Conservation (phyloP, 2,888 invertebrate species). For the Drosophila flavopinicola region DNA sequence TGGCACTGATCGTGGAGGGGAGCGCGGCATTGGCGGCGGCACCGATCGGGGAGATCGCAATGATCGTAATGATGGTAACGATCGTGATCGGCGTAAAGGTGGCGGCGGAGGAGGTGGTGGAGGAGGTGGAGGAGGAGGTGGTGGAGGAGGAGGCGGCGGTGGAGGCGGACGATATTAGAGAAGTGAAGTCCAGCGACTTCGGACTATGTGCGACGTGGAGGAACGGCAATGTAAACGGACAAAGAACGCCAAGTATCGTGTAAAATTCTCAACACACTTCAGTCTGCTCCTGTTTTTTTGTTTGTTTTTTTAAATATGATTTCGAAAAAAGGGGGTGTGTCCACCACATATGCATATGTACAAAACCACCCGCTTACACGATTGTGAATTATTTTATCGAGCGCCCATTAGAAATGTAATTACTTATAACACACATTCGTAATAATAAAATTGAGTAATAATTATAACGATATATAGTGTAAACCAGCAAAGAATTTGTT, state of each 20-base stretch:
- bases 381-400: constrained; percentile 70
- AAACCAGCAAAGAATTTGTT: too few species aligned
- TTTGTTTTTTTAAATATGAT: constrained; percentile 35
- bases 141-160: constrained; percentile 47
- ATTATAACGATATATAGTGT: constrained; percentile 48
- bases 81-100: constrained; percentile 70
- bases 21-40: constrained; percentile 60
- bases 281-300: constrained; percentile 35
- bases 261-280: constrained; percentile 51
- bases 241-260: constrained; percentile 47
- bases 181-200: constrained; percentile 19
- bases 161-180: constrained; percentile 60
- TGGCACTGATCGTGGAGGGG: constrained; percentile 66
- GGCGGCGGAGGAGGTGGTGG: constrained; percentile 56
- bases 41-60: constrained; percentile 53
- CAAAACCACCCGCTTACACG: constrained; percentile 61
- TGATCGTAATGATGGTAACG: constrained; percentile 51
- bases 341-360: constrained; percentile 62
- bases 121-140: constrained; percentile 30
- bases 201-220: constrained; percentile 28
- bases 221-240: constrained; percentile 34
- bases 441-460: constrained; percentile 74
- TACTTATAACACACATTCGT: constrained; percentile 76
- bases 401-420: constrained; percentile 76
- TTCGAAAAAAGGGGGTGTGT: constrained; percentile 45